A percentile compares a stretch with the other conserved stretches of the same genome.
Evolutionary conservation across 2,888 invertebrate genomes (phyloP).

Genomic region (Amorpha juglandis): DNA sequence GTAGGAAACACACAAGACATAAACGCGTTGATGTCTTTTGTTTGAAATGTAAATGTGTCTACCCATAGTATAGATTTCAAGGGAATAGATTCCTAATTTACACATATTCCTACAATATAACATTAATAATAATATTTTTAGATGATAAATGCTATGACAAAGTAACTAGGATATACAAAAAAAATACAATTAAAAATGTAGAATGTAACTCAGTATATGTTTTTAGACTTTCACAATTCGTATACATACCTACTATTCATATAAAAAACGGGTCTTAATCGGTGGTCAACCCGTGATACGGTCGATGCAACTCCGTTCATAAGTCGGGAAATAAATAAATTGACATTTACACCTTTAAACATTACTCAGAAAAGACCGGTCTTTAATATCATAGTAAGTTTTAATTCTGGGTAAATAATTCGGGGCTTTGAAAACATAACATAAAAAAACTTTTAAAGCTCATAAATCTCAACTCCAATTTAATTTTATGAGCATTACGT

Average conservation of each 20-base stretch:
- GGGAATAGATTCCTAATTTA: not conserved
- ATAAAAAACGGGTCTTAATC: too few relatives aligned
- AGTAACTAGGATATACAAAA: too few relatives aligned
- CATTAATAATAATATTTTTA: not conserved
- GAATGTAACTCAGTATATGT: too few relatives aligned
- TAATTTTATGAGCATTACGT: not conserved
- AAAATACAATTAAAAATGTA: too few relatives aligned
- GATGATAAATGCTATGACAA: not conserved
- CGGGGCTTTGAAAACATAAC: not conserved
- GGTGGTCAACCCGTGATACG: too few relatives aligned
- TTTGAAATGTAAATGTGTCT: slow-evolving; percentile 24
- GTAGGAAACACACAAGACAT: slow-evolving; percentile 4
- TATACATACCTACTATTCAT: too few relatives aligned
- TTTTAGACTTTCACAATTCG: too few relatives aligned
- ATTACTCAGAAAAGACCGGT: too few relatives aligned
- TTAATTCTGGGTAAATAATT: not conserved
- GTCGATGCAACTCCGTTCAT: too few relatives aligned
- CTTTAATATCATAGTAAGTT: not conserved
- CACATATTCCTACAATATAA: not conserved
- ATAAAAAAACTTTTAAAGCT: not conserved
- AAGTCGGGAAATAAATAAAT: too few relatives aligned
- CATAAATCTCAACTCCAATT: not conserved
- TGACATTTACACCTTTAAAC: too few relatives aligned
- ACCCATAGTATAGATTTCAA: slow-evolving; percentile 1
- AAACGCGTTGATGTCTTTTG: slow-evolving; percentile 56